Evolutionary conservation across 1,140 invertebrate species (phyloP).

Genomic region (Papilio dardanus): DNA sequence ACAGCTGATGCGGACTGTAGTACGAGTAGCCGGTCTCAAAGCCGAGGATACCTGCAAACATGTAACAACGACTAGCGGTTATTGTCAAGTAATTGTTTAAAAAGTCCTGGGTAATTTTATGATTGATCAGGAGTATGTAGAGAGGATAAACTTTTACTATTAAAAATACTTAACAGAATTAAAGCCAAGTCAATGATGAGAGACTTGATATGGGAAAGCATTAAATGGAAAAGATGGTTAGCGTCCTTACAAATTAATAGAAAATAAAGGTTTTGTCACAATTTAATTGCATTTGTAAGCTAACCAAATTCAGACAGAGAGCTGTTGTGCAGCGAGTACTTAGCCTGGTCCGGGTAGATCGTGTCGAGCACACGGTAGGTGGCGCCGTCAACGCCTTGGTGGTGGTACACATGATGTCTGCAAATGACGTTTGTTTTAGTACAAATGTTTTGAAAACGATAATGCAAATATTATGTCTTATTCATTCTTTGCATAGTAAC

Average conservation of each 20-base stretch:
- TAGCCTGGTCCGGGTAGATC: slow-evolving; percentile 88
- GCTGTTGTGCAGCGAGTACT: slow-evolving; percentile 91
- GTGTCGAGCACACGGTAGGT: slow-evolving; percentile 87
- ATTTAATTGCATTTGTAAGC: neutral
- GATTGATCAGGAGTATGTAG: too few relatives aligned
- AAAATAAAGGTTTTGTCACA: neutral
- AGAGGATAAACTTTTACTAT: too few relatives aligned
- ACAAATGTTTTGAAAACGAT: too few relatives aligned
- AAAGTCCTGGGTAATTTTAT: too few relatives aligned
- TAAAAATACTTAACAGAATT: too few relatives aligned
- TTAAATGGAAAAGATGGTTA: too few relatives aligned
- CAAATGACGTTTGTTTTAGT: too few relatives aligned
- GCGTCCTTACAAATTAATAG: neutral
- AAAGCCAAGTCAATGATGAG: too few relatives aligned
- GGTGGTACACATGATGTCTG: slow-evolving; percentile 91
- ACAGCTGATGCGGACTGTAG: slow-evolving; percentile 90
- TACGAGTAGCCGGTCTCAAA: slow-evolving; percentile 94
- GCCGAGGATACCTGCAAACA: slow-evolving; percentile 82
- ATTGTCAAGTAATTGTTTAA: too few relatives aligned
- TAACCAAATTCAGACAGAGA: slow-evolving; percentile 90
- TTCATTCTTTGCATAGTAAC: too few relatives aligned
- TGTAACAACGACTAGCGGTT: neutral
- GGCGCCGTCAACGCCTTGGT: slow-evolving; percentile 89
- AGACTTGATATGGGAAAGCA: too few relatives aligned
- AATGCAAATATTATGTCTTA: neutral